phyloP scores from a whole-genome alignment of 2,797 vertebrate species.

The Coregonus suidteri region DNA sequence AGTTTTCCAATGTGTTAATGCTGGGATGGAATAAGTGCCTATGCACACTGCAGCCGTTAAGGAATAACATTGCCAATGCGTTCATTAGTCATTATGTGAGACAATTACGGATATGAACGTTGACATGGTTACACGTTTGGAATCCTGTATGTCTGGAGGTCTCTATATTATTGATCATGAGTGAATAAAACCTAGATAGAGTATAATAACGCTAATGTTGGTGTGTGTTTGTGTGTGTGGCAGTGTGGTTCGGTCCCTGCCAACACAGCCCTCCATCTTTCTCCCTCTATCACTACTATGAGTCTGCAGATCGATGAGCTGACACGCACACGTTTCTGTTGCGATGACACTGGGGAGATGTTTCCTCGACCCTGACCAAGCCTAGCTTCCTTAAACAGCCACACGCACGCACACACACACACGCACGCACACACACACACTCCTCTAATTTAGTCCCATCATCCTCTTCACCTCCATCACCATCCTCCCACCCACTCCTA shows the following conservation, averaged over 20 bases:
- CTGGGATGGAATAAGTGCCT: neutral
- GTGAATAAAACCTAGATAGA: neutral
- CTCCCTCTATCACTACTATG: slow-evolving; percentile 27
- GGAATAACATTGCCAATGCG: too few species aligned
- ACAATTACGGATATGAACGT: neutral
- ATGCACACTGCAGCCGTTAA: neutral
- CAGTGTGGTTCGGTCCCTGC: neutral
- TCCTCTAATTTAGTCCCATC: neutral
- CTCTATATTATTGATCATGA: neutral
- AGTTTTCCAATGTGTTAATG: neutral
- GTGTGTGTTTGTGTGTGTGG: neutral
- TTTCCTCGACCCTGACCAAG: slow-evolving; percentile 29
- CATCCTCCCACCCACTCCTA: neutral
- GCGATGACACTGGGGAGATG: slow-evolving; percentile 23
- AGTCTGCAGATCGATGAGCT: slow-evolving; percentile 39
- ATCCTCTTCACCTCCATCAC: neutral
- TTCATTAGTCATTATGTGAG: neutral
- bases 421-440: neutral
- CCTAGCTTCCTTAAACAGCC: neutral
- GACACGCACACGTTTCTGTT: slow-evolving; percentile 26
- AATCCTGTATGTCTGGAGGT: slow-evolving; percentile 1
- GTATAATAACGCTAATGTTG: too few species aligned
- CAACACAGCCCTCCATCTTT: neutral
- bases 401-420: slow-evolving; percentile 25
- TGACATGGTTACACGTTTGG: neutral